Evolutionary conservation across 2,888 invertebrate genomes (phyloP).

Genomic region (Sinohyriopsis cumingii): DNA sequence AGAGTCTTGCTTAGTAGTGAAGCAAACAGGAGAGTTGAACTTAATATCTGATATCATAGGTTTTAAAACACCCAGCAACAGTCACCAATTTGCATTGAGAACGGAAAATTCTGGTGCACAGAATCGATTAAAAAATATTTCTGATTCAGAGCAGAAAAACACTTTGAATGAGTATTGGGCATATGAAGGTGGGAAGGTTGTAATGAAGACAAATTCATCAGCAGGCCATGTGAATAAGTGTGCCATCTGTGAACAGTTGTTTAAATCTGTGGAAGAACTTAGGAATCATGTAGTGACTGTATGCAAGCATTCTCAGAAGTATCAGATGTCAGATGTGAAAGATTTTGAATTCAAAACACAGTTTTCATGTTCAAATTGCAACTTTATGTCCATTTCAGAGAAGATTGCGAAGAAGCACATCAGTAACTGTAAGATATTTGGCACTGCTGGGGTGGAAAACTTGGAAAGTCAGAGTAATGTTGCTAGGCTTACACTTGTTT

Average conservation of each 20-base stretch:
- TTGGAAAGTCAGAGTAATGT: constrained; percentile 5
- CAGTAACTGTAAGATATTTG: constrained; percentile 17
- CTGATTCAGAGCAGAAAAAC: no score
- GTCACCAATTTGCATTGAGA: no score
- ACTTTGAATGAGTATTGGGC: no score
- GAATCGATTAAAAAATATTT: no score
- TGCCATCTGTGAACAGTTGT: constrained; percentile 39
- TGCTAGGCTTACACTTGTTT: constrained; percentile 17
- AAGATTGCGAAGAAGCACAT: constrained; percentile 24
- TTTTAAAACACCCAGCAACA: no score
- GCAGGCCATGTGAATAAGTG: constrained; percentile 26
- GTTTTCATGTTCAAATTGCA: constrained; percentile 30
- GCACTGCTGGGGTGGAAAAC: constrained; percentile 1
- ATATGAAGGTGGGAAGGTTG: no score
- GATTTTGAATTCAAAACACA: constrained; percentile 20
- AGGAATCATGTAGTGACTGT: constrained; percentile 41
- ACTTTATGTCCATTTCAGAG: constrained; percentile 22
- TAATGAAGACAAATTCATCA: no score
- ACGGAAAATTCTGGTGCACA: no score
- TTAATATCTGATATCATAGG: no score
- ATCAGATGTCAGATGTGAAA: constrained; percentile 1
- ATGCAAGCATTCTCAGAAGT: constrained; percentile 16
- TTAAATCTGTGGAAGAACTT: constrained; percentile 33
- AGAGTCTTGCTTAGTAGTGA: no score
- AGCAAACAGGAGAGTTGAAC: no score